A percentile compares a stretch with the other conserved stretches of the same genome.
Conservation (phyloP, 1,140 invertebrate species). For the Tetragnatha versicolor region DNA sequence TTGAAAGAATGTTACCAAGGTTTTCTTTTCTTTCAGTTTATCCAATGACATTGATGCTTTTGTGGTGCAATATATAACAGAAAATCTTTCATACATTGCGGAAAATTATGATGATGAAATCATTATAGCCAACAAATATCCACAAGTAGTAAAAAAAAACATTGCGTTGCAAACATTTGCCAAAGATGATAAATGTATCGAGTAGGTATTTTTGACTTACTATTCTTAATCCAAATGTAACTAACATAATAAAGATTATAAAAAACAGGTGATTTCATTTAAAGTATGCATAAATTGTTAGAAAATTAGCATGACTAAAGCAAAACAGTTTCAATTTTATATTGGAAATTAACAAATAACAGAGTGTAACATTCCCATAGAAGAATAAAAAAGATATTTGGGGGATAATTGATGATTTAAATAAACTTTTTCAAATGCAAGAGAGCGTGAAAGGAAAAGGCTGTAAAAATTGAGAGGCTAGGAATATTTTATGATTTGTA, state of each 20-base stretch:
- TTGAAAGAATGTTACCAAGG: not conserved
- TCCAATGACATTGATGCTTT: slow-evolving; percentile 48
- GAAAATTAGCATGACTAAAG: too few species aligned
- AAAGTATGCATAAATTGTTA: too few species aligned
- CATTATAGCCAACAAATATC: slow-evolving; percentile 61
- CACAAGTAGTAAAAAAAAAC: slow-evolving; percentile 61
- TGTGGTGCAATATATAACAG: slow-evolving; percentile 59
- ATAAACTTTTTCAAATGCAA: too few species aligned
- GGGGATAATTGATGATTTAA: too few species aligned
- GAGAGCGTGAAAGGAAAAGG: too few species aligned
- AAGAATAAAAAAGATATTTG: too few species aligned
- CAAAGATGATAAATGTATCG: slow-evolving; percentile 56
- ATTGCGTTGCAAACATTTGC: slow-evolving; percentile 63
- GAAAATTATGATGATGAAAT: slow-evolving; percentile 66
- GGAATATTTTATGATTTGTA: too few species aligned
- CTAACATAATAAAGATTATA: not conserved
- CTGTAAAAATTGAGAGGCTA: too few species aligned
- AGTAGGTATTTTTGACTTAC: slow-evolving; percentile 57
- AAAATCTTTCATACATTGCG: slow-evolving; percentile 68
- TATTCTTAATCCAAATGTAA: not conserved
- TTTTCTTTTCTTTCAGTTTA: slow-evolving; percentile 61
- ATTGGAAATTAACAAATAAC: too few species aligned
- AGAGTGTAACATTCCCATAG: too few species aligned
- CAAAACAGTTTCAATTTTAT: too few species aligned
- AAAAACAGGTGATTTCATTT: not conserved